These are phyloP conservation scores for Nymphicus hollandicus DNA, from an alignment of 2,113 vertebrate species.

Conservation along the genomic window DNA sequence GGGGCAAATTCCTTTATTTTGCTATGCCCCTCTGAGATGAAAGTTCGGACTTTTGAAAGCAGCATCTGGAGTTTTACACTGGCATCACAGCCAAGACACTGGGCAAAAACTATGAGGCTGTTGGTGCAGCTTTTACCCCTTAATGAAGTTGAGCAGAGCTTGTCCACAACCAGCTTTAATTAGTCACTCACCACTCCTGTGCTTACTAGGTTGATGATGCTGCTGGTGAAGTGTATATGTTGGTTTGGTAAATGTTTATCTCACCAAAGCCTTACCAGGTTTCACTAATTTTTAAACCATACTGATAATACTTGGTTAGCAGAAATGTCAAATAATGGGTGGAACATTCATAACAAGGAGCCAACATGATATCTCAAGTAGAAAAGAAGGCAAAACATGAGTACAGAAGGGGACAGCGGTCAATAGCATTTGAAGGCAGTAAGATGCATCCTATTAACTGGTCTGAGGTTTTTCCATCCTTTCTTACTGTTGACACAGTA, in stretches of 20 bases:
- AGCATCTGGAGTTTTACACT: neutral
- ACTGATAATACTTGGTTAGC: neutral
- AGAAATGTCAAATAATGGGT: neutral
- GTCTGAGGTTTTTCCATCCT: neutral
- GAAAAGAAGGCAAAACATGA: neutral
- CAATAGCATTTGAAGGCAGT: neutral
- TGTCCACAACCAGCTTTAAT: neutral
- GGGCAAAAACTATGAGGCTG: neutral
- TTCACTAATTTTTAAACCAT: neutral
- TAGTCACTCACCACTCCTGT: neutral
- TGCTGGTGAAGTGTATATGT: neutral
- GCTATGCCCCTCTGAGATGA: neutral
- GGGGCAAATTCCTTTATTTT: neutral
- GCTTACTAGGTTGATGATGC: neutral
- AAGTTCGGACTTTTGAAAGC: neutral
- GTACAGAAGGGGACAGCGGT: neutral
- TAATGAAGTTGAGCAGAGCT: neutral
- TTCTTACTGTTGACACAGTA: neutral
- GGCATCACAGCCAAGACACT: neutral
- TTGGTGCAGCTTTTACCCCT: neutral
- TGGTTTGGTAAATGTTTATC: neutral
- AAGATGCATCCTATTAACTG: fast-evolving
- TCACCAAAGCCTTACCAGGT: neutral
- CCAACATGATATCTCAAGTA: neutral
- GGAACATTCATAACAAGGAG: neutral